These are phyloP conservation scores for Stictonetta naevosa DNA, from an alignment of 2,113 vertebrate genomes.

Conservation along the genomic window DNA sequence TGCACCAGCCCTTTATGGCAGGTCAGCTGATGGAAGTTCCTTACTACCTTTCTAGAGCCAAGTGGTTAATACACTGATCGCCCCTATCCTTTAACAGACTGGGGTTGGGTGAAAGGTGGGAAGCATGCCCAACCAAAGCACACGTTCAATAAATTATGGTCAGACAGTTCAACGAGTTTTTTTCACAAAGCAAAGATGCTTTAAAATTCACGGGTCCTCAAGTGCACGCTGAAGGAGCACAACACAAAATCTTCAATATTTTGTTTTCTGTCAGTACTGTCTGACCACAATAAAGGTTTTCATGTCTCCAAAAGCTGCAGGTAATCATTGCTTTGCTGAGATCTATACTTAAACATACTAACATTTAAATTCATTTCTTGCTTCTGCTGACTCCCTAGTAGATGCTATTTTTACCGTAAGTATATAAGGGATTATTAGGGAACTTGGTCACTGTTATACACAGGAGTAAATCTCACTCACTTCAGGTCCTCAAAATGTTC, in stretches of 20 bases:
- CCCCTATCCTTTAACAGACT: neutral
- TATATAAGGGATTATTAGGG: neutral
- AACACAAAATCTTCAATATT: neutral
- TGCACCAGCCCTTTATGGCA: rapidly evolving
- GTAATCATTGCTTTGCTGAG: neutral
- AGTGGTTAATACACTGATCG: neutral
- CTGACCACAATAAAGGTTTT: neutral
- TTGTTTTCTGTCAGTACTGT: neutral
- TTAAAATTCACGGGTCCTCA: neutral
- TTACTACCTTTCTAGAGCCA: neutral
- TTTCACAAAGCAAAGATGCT: neutral
- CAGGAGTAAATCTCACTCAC: neutral
- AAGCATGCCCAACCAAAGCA: neutral
- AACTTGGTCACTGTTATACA: neutral
- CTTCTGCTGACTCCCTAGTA: neutral
- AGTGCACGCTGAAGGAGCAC: neutral
- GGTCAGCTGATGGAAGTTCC: neutral
- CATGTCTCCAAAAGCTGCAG: neutral
- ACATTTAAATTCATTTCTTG: neutral
- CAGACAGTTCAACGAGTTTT: neutral
- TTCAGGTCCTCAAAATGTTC: neutral
- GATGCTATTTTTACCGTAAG: neutral
- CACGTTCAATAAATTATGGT: neutral
- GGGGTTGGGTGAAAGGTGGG: neutral
- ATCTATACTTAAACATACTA: neutral